Conservation (phyloP, 2,888 invertebrate genomes). For the Xestia rhomboidea region DNA sequence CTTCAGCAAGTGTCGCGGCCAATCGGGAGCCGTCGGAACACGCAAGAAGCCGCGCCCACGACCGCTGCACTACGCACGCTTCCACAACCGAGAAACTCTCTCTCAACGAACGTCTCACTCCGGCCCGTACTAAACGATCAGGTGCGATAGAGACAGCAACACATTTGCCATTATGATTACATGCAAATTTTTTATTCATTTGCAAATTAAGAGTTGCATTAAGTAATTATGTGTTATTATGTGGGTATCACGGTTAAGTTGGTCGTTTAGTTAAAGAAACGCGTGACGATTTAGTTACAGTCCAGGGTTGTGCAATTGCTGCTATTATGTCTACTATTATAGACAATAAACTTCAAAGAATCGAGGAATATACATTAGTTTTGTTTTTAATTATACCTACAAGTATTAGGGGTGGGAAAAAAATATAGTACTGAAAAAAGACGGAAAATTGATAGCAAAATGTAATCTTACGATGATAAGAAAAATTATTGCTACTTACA, state of each 20-base stretch:
- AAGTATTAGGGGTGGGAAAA: constrained; percentile 31
- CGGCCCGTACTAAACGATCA: constrained; percentile 64
- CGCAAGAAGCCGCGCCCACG: constrained; percentile 85
- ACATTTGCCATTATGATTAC: constrained; percentile 81
- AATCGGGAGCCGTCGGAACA: constrained; percentile 79
- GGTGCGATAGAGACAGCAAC: constrained; percentile 75
- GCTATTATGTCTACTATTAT: constrained; percentile 56
- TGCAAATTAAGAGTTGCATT: constrained; percentile 87
- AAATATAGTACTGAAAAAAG: not conserved
- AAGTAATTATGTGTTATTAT: constrained; percentile 88
- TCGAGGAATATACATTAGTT: constrained; percentile 49
- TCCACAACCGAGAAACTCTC: constrained; percentile 78
- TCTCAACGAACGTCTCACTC: constrained; percentile 77
- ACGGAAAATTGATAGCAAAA: constrained; percentile 1
- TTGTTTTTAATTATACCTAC: constrained; percentile 41
- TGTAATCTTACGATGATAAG: not conserved
- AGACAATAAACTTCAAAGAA: constrained; percentile 53
- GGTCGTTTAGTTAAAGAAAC: constrained; percentile 70
- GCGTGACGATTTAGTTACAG: constrained; percentile 73
- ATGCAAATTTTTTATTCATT: constrained; percentile 89
- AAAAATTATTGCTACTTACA: not conserved
- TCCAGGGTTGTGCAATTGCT: constrained; percentile 65
- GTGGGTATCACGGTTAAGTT: constrained; percentile 75
- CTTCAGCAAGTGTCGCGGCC: constrained; percentile 78
- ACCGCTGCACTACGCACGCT: constrained; percentile 88